These are phyloP conservation scores for Drosophila subquinaria DNA, from an alignment of 2,888 invertebrate genomes.

Conservation along the genomic window DNA sequence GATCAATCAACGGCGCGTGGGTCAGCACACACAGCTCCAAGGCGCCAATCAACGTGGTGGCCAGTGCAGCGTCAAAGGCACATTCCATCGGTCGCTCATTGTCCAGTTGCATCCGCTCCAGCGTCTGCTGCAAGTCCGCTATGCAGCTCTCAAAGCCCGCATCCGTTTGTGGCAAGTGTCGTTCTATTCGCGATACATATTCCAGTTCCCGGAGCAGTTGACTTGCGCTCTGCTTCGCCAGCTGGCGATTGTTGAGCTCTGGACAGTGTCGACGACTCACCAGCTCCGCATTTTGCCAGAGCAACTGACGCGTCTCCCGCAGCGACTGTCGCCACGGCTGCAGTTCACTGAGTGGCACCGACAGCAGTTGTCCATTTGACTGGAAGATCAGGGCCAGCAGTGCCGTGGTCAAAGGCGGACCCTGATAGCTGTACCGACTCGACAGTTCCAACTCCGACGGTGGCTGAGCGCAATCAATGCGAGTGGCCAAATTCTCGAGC, in stretches of 20 bases:
- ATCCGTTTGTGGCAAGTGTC: slow-evolving; percentile 19
- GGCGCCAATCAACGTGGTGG: slow-evolving; percentile 85
- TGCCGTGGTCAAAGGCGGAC: slow-evolving; percentile 74
- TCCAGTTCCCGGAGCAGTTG: slow-evolving; percentile 78
- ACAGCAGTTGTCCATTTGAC: slow-evolving; percentile 75
- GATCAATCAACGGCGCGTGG: slow-evolving; percentile 91
- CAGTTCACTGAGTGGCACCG: slow-evolving; percentile 81
- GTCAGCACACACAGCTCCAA: slow-evolving; percentile 87
- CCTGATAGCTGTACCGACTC: slow-evolving; percentile 74
- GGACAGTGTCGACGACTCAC: slow-evolving; percentile 54
- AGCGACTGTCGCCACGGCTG: slow-evolving; percentile 78
- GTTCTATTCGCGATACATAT: slow-evolving; percentile 52
- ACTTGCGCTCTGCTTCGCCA: slow-evolving; percentile 64
- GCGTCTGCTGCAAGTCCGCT: slow-evolving; percentile 53
- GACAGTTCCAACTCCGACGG: slow-evolving; percentile 58
- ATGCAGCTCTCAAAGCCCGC: slow-evolving; percentile 49
- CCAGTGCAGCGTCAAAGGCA: slow-evolving; percentile 61
- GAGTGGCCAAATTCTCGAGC: slow-evolving; percentile 73
- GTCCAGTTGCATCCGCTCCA: slow-evolving; percentile 35
- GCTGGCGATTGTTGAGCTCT: slow-evolving; percentile 57
- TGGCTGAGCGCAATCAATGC: slow-evolving; percentile 58
- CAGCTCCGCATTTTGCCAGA: slow-evolving; percentile 86
- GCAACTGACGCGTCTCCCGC: slow-evolving; percentile 85
- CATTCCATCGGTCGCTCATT: slow-evolving; percentile 25
- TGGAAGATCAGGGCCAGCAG: slow-evolving; percentile 74